A percentile compares a stretch with the other conserved stretches of the same genome.
Conservation (phyloP, 2,797 vertebrate genomes). For the Gobio occitaniae region DNA sequence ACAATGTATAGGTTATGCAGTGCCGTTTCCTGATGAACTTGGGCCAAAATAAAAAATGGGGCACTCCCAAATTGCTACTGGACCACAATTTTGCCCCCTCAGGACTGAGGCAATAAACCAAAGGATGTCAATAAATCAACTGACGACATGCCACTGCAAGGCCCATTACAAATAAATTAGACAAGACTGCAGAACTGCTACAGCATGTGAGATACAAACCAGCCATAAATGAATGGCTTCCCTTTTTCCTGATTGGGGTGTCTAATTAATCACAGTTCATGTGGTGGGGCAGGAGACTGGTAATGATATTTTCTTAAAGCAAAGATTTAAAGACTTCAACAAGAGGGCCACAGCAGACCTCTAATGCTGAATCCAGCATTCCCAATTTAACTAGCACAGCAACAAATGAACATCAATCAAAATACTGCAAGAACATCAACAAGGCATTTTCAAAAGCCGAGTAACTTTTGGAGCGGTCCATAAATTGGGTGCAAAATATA, state of each 20-base stretch:
- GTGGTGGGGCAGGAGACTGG: slow-evolving; percentile 14
- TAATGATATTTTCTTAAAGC: slow-evolving; percentile 34
- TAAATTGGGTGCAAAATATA: background rate
- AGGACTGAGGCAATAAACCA: slow-evolving; percentile 55
- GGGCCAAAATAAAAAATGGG: slow-evolving; percentile 43
- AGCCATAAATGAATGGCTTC: slow-evolving; percentile 44
- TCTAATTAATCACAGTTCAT: slow-evolving; percentile 45
- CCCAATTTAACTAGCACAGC: slow-evolving; percentile 2
- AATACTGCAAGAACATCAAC: background rate
- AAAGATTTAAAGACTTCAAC: slow-evolving; percentile 38
- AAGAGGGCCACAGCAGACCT: slow-evolving; percentile 1
- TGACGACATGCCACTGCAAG: slow-evolving; percentile 33
- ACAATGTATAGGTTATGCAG: slow-evolving; percentile 41
- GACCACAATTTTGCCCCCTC: slow-evolving; percentile 35
- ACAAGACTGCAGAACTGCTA: slow-evolving; percentile 36
- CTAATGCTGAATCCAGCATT: background rate
- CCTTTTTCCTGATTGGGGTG: slow-evolving; percentile 44
- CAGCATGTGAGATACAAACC: slow-evolving; percentile 29
- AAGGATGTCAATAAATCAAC: slow-evolving; percentile 48
- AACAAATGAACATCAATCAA: background rate
- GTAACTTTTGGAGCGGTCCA: background rate
- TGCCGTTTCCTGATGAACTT: slow-evolving; percentile 39
- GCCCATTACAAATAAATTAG: slow-evolving; percentile 51
- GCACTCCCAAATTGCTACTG: slow-evolving; percentile 48
- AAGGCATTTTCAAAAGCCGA: background rate